Percentiles rank a stretch among this genome's conserved stretches.
Conservation (phyloP, 2,113 vertebrate species). For the Bos indicus region DNA sequence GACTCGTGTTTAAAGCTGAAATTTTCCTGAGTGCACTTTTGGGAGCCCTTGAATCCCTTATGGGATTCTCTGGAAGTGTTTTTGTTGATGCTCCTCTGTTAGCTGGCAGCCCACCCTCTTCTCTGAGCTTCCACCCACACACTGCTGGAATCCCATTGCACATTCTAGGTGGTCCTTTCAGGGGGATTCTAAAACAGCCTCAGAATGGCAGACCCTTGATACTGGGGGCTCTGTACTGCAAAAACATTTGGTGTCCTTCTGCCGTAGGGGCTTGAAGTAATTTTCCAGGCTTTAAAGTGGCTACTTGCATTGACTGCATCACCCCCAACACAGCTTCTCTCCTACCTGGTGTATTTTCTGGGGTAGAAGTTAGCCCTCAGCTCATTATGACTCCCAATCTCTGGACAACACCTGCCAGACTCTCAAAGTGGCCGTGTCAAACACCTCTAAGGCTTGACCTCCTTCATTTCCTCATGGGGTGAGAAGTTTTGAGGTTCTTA, state of each 20-base stretch:
- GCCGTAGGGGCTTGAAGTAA: too few relatives aligned
- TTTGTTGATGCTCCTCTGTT: background rate
- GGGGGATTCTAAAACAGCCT: background rate
- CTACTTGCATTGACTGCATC: background rate
- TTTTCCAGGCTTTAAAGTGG: background rate
- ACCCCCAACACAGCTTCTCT: background rate
- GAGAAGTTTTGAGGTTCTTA: background rate
- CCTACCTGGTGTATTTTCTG: background rate
- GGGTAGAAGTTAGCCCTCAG: background rate
- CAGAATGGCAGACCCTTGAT: background rate
- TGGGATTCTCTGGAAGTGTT: background rate
- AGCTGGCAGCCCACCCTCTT: background rate
- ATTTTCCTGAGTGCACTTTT: background rate
- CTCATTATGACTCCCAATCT: background rate
- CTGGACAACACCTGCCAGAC: background rate
- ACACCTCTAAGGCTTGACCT: background rate
- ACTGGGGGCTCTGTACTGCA: rapidly evolving
- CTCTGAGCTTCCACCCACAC: background rate
- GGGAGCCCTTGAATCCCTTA: background rate
- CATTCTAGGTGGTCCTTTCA: background rate
- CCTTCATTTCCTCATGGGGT: background rate
- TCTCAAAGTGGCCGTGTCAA: background rate
- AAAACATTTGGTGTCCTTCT: background rate
- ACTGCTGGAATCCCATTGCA: background rate
- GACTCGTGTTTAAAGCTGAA: background rate